Evolutionary conservation across 2,797 vertebrate species (phyloP), one percentile per base, ranked within the genome.

Genomic region (Scarus forsteni): DNA sequence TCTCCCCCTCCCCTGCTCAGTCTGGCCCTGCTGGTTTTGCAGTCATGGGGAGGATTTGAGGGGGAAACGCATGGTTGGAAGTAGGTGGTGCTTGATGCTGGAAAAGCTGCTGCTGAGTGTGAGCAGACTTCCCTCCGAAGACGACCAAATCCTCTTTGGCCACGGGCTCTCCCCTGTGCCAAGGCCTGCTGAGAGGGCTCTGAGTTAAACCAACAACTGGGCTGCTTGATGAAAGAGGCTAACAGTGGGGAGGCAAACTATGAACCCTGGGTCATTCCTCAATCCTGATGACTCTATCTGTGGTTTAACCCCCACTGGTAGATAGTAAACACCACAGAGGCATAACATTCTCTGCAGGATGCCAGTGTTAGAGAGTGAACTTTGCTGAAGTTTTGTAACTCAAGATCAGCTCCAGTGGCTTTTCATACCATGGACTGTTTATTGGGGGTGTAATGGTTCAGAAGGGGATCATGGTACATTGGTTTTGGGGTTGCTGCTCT

Each of bases 121-220:
- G 75, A 83, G 80, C 80, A 88, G 83, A 87, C 80, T 77, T 73
- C 36, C 52, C 90, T 83, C 66, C 75, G 78, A 80, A 78, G 87
- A 65, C 45, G 67, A 79, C 75, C 70, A 78, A 91, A 89, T 90
- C 86, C 83, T 86, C 85, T 81, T 88, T 89, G 83, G 88, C 86
- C 70, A 85, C 15, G 39, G 83, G 61, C 52, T 80, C 66, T 76
- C 18, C 73, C 66, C 42, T 75, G 75, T 91, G 90, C 91, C 91
- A 92, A 85, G 85, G 66, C 92, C 83, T 79, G 86, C 93, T 91
- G 92, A 83, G 92, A 90, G 76, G 83, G 79, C 84, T 70, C 89
- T 80, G 86, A 92, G 90, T 80, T 92, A 92, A 94, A 93, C 85
- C 83, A 93, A 94, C 92, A 94, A 91, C 88, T 91, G 89, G 63